A percentile compares a stretch with the other conserved stretches of the same genome.
These are phyloP conservation scores for Argyrosomus regius DNA, from an alignment of 2,797 vertebrate genomes.

Conservation along the genomic window DNA sequence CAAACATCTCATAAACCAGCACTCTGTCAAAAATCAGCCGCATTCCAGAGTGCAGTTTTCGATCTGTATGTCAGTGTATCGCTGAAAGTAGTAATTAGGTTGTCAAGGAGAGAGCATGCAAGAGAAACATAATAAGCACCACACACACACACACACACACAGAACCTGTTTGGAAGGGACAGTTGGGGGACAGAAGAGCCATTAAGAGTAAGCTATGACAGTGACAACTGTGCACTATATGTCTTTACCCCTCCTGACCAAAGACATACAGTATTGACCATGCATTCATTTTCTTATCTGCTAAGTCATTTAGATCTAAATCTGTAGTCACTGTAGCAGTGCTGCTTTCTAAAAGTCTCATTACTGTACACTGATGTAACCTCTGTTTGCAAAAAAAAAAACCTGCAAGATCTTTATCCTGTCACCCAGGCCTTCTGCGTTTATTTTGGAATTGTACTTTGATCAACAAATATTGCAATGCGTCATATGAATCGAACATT, in stretches of 20 bases:
- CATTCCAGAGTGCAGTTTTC: slow-evolving; percentile 71
- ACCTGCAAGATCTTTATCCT: background rate
- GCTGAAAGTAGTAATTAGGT: slow-evolving; percentile 80
- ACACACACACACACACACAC: slow-evolving; percentile 26
- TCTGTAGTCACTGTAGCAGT: background rate
- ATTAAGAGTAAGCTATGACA: slow-evolving; percentile 64
- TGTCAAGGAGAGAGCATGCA: slow-evolving; percentile 73
- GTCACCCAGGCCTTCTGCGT: background rate
- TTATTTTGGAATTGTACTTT: background rate
- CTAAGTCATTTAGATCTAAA: slow-evolving; percentile 39
- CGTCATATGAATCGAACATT: background rate
- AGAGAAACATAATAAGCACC: slow-evolving; percentile 72
- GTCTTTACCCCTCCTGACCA: slow-evolving; percentile 32
- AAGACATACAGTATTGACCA: slow-evolving; percentile 34
- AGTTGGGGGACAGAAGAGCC: slow-evolving; percentile 61
- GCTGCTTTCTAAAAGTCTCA: background rate
- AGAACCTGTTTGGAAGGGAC: slow-evolving; percentile 45
- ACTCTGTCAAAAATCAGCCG: slow-evolving; percentile 74
- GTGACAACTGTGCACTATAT: slow-evolving; percentile 43
- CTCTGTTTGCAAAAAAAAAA: background rate
- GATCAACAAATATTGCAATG: background rate
- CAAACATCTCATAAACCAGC: slow-evolving; percentile 75
- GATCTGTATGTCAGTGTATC: slow-evolving; percentile 74
- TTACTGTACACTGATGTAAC: background rate
- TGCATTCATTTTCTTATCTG: slow-evolving; percentile 18